phyloP scores from a whole-genome alignment of 2,113 vertebrate species.

The Eurypyga helias region DNA sequence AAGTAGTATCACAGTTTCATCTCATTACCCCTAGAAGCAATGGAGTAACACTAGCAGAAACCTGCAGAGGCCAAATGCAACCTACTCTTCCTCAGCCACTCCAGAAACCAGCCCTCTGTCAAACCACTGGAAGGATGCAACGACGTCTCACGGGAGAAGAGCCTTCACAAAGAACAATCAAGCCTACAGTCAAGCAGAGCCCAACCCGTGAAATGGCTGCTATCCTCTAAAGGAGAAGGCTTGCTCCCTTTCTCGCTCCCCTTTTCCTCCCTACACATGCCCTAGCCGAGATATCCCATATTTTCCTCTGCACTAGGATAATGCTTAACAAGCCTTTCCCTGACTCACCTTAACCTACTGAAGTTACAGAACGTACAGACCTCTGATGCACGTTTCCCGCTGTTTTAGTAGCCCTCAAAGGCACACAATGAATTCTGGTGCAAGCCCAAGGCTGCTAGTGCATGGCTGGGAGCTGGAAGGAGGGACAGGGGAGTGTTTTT shows the following conservation, averaged over 20 bases:
- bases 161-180: background rate
- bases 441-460: background rate
- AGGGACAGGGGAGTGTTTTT: background rate
- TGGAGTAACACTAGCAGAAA: background rate
- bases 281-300: background rate
- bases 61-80: fast-evolving
- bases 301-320: background rate
- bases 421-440: background rate
- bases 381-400: fast-evolving
- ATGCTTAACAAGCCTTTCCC: background rate
- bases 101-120: background rate
- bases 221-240: background rate
- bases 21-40: background rate
- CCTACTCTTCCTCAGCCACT: background rate
- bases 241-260: background rate
- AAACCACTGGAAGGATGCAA: background rate
- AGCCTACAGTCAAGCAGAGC: background rate
- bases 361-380: background rate
- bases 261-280: background rate
- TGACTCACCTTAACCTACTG: background rate
- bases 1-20: background rate
- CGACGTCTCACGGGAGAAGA: background rate
- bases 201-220: background rate
- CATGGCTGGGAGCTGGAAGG: background rate
- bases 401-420: background rate